A percentile compares a stretch with the other conserved stretches of the same genome.
These are phyloP conservation scores for Psix sp. DNA, from an alignment of 1,140 invertebrate species.

Conservation along the genomic window DNA sequence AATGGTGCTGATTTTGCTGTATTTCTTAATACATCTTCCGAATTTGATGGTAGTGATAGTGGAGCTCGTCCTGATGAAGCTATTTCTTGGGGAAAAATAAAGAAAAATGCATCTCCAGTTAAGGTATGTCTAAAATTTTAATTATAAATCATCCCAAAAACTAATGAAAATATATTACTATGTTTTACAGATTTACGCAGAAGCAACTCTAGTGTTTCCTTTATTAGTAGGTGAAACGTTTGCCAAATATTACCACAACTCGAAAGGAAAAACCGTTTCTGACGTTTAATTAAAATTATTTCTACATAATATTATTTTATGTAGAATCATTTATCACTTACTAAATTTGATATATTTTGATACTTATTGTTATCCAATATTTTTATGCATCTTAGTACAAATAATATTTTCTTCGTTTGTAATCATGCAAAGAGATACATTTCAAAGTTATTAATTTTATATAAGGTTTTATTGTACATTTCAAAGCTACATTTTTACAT, in stretches of 20 bases:
- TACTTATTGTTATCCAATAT: too few relatives aligned
- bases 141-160: background rate
- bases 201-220: slow-evolving; percentile 97
- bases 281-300: slow-evolving; percentile 43
- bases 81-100: slow-evolving; percentile 87
- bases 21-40: slow-evolving; percentile 97
- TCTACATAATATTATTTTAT: background rate
- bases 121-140: slow-evolving; percentile 80
- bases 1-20: slow-evolving; percentile 99
- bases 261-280: slow-evolving; percentile 60
- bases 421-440: too few relatives aligned
- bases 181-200: slow-evolving; percentile 87
- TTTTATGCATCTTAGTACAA: too few relatives aligned
- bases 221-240: slow-evolving; percentile 97
- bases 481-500: too few relatives aligned
- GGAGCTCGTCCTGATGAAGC: slow-evolving; percentile 99
- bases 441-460: too few relatives aligned
- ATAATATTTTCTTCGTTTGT: too few relatives aligned
- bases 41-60: slow-evolving; percentile 99
- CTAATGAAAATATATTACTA: slow-evolving; percentile 1
- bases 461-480: too few relatives aligned
- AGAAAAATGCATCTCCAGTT: slow-evolving; percentile 90
- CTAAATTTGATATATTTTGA: too few relatives aligned
- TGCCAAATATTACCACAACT: slow-evolving; percentile 79
- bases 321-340: background rate